phyloP scores from a whole-genome alignment of 2,888 invertebrate genomes.

The Tetheella fluctuosa region DNA sequence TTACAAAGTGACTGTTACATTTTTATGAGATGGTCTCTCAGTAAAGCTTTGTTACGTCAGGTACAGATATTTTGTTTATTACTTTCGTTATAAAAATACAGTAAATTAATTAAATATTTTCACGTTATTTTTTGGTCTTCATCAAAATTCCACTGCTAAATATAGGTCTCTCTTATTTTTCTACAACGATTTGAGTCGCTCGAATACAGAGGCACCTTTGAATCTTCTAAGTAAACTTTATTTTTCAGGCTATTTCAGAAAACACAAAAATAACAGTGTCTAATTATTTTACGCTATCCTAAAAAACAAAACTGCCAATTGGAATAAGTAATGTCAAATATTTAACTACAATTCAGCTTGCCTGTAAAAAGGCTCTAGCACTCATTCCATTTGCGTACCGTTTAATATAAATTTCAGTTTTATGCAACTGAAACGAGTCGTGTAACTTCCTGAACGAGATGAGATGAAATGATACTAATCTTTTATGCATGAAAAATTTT shows the following conservation, averaged over 20 bases:
- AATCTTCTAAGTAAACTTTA: no score
- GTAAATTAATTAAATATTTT: not conserved
- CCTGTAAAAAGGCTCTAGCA: not conserved
- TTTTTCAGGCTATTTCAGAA: no score
- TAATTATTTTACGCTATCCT: no score
- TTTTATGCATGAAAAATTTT: conserved; percentile 44
- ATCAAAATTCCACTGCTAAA: not conserved
- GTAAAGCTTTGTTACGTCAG: not conserved
- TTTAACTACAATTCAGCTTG: not conserved
- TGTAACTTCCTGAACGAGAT: conserved; percentile 29
- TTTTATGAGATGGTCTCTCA: conserved; percentile 5
- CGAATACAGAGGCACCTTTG: no score
- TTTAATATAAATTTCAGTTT: conserved; percentile 40
- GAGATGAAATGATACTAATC: conserved; percentile 22
- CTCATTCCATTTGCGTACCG: conserved; percentile 24
- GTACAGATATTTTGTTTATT: not conserved
- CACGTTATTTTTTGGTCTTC: no score
- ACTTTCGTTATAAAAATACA: not conserved
- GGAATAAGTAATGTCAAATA: not conserved
- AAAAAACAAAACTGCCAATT: not conserved
- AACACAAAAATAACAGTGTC: no score
- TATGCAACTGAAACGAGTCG: conserved; percentile 30
- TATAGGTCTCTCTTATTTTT: no score
- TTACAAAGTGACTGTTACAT: conserved; percentile 6
- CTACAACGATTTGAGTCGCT: no score